A percentile compares a stretch with the other conserved stretches of the same genome.
Conservation (phyloP, 2,888 invertebrate genomes). For the Troides helena region DNA sequence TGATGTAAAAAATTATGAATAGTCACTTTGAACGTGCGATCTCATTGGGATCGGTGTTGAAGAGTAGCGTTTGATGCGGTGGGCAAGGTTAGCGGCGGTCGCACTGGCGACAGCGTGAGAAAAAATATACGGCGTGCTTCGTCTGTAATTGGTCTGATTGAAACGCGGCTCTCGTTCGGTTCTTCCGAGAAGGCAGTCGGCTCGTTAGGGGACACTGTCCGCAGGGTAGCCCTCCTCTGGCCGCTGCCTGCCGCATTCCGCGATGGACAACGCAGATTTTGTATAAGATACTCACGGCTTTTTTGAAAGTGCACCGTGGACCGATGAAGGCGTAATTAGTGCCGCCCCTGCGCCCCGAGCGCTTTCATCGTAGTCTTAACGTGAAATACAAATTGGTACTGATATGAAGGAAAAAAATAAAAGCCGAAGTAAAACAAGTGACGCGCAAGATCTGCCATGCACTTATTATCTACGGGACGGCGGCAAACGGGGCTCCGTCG, state of each 20-base stretch:
- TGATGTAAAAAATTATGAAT: slow-evolving; percentile 47
- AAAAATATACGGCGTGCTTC: slow-evolving; percentile 63
- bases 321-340: slow-evolving; percentile 24
- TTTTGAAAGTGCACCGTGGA: slow-evolving; percentile 13
- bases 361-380: slow-evolving; percentile 29
- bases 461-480: slow-evolving; percentile 69
- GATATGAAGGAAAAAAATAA: slow-evolving; percentile 42
- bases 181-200: slow-evolving; percentile 68
- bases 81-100: slow-evolving; percentile 41
- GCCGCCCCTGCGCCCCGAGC: slow-evolving; percentile 29
- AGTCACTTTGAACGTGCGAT: slow-evolving; percentile 45
- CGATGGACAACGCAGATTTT: slow-evolving; percentile 25
- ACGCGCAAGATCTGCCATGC: slow-evolving; percentile 63
- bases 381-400: slow-evolving; percentile 35
- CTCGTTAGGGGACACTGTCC: slow-evolving; percentile 70
- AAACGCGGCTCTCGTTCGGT: slow-evolving; percentile 68
- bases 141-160: slow-evolving; percentile 77
- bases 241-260: slow-evolving; percentile 39
- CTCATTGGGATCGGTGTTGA: slow-evolving; percentile 42
- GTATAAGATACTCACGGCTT: slow-evolving; percentile 29
- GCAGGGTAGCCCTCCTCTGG: slow-evolving; percentile 47
- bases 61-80: slow-evolving; percentile 32
- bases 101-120: slow-evolving; percentile 50
- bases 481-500: slow-evolving; percentile 57
- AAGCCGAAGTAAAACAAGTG: slow-evolving; percentile 50